Evolutionary conservation across 2,888 invertebrate species (phyloP), one percentile per base, ranked within the genome.

Genomic region (Endotricha flammealis): DNA sequence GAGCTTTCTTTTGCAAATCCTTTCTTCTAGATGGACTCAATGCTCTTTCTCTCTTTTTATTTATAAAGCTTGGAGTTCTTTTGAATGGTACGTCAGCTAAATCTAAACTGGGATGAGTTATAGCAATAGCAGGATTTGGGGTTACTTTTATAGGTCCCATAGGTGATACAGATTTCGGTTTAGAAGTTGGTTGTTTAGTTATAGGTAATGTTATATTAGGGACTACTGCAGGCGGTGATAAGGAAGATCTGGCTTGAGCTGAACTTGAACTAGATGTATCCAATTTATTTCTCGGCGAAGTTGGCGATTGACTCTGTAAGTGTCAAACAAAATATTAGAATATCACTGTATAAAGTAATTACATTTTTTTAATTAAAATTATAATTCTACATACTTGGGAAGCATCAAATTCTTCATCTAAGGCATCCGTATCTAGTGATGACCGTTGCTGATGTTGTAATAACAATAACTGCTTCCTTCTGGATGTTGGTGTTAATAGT

Each of bases 381-480:
- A 24, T 12, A 8, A 20, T 20, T 17, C 17, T 17, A 43, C 24
- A 62, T 75, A 88, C 88, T 64, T 90, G 90, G 43, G 91, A 91
- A 25, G 87, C 87, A 64, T 90, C 89, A 55, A 90, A 89, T 70
- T 92, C 92, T 58, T 92, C 91, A 48, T 94, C 94, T 39, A 95
- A 80, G 11, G 91, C 93, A 63, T 95, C 95, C 1, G 94, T 95
- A 62, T 95, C 95, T 76, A 95, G 91, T 8, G 95, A 95, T 39
- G 95, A 95, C 46, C 95, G 86, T 71, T 95, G 95, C 64, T 95
- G 95, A 68, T 95, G 95, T 65, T 95, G 95, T 33, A 94, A 75
- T 52, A 95, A 73, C 22, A 95, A 79, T 20, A 93, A 83, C 60
- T 94, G 93, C 76, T 94, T 92, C 53, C 95, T 88, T 59, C 92